Base-by-base conservation (phyloP, 1,140 invertebrate genomes). In the Caenorhabditis latens region DNA sequence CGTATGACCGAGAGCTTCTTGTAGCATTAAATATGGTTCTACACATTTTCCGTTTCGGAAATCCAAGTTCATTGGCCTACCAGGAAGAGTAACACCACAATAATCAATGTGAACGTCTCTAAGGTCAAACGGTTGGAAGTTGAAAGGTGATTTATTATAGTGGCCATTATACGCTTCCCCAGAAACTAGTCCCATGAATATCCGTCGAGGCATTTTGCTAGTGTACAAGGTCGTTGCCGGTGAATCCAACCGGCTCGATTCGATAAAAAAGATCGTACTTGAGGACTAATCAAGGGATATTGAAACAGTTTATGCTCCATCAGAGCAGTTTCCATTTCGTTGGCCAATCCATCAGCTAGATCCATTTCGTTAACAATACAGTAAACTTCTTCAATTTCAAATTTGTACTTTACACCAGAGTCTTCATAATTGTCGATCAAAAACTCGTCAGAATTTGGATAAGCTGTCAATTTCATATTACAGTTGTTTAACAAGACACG, bases 161-260 rank as follows among this genome's bases (percentile, higher is more conserved):
- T 24, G 4, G 14, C 57, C 57, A 19, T n/a, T 58, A 21, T 63
- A 63, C 0, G 61, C 61, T 24, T 6, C 61, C 21, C 7, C 32
- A 32, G 61, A 63, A 32, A 63, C 61, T 9, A 63, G 61, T 5
- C 61, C 61, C 61, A 63, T 7, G 32, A 63, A 63, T 24, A 63
- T 24, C 32, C 61, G 21, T 16, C 61, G 61, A 32, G 61, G 61
- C 61, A 63, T 63, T 63, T 63, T 63, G 32, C 61, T 63, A 24
- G 61, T 63, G 24, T 32, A 63, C 24, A 63, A 40, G 3, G 61
- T 63, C 8, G 24, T 63, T 58, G 55, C 55, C 1, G 55, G 55
- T 0, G 55, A 11, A n/a, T 58, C 55, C 6, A 16, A 11, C 6
- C 61, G 61, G 1, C 61, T 24, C 40, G 8, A 21, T 11, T 14